A percentile compares a stretch with the other conserved stretches of the same genome.
These are phyloP conservation scores for Illadopsis cleaveri DNA, from an alignment of 2,113 vertebrate species.

Conservation along the genomic window DNA sequence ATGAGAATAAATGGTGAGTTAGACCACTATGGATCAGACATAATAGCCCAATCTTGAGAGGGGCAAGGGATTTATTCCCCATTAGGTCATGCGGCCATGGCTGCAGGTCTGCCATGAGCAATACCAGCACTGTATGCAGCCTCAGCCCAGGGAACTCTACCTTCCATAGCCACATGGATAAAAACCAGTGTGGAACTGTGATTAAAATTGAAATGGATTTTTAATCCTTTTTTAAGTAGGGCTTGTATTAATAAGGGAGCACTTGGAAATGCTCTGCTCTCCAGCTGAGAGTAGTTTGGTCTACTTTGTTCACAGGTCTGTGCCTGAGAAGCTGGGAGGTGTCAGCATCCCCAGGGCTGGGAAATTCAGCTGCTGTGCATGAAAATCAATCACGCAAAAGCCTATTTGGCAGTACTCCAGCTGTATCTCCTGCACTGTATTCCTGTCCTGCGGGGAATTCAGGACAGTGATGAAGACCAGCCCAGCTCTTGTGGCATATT, in stretches of 20 bases:
- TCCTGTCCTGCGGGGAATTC: background rate
- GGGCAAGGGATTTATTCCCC: background rate
- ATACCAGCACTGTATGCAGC: accelerated
- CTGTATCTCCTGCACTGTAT: background rate
- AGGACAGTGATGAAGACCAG: background rate
- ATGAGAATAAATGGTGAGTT: background rate
- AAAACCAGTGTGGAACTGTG: background rate
- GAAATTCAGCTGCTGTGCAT: background rate
- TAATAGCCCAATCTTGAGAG: background rate
- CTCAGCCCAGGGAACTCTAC: background rate
- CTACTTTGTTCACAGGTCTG: background rate
- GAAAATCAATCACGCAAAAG: background rate
- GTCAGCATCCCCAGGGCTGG: background rate
- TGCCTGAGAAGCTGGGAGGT: background rate
- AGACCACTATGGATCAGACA: background rate
- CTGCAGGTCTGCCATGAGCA: background rate
- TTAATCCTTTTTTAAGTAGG: background rate
- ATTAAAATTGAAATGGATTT: background rate
- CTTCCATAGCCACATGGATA: background rate
- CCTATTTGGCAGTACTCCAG: background rate
- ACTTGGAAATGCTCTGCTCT: background rate
- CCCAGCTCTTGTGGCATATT: background rate
- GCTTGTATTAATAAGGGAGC: background rate
- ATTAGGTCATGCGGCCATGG: background rate
- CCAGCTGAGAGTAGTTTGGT: background rate